Percentiles rank a stretch among this genome's conserved stretches.
These are phyloP conservation scores for Andrena bucephala DNA, from an alignment of 2,888 invertebrate genomes.

Conservation along the genomic window DNA sequence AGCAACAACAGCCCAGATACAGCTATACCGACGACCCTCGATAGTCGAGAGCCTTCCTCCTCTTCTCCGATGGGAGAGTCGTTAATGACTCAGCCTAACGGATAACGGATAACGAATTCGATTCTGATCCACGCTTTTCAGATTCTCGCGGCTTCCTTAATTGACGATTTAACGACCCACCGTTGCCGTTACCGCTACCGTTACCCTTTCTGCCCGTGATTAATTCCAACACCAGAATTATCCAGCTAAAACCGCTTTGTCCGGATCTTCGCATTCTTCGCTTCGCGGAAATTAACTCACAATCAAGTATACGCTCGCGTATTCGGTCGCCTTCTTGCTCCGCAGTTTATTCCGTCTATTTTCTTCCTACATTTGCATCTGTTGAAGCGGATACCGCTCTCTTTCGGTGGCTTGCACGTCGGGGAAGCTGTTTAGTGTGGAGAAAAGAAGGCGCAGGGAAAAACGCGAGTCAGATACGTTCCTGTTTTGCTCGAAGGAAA, in stretches of 20 bases:
- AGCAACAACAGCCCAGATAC: constrained; percentile 27
- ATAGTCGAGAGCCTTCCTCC: constrained; percentile 16
- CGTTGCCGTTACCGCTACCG: not conserved
- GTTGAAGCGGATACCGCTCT: constrained; percentile 26
- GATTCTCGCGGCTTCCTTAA: not conserved
- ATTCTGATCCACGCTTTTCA: constrained; percentile 3
- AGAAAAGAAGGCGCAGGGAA: constrained; percentile 20
- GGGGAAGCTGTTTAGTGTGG: constrained; percentile 19
- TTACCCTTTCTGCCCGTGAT: not conserved
- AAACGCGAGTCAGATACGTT: constrained; percentile 54
- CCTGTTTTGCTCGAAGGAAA: constrained; percentile 53
- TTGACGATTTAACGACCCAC: constrained; percentile 18
- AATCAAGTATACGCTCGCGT: not conserved
- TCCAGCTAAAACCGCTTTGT: not conserved
- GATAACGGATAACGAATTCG: constrained; percentile 24
- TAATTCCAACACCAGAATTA: not conserved
- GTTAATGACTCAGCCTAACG: constrained; percentile 20
- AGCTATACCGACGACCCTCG: constrained; percentile 23
- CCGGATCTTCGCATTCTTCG: not conserved
- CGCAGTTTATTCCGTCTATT: not conserved
- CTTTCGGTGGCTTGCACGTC: constrained; percentile 35
- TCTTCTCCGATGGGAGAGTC: constrained; percentile 7
- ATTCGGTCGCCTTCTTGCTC: not conserved
- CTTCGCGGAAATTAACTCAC: not conserved
- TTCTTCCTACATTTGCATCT: constrained; percentile 32